Evolutionary conservation across 2,888 invertebrate species (phyloP), one percentile per base, ranked within the genome.

Genomic region (Drosophila engyochracea): DNA sequence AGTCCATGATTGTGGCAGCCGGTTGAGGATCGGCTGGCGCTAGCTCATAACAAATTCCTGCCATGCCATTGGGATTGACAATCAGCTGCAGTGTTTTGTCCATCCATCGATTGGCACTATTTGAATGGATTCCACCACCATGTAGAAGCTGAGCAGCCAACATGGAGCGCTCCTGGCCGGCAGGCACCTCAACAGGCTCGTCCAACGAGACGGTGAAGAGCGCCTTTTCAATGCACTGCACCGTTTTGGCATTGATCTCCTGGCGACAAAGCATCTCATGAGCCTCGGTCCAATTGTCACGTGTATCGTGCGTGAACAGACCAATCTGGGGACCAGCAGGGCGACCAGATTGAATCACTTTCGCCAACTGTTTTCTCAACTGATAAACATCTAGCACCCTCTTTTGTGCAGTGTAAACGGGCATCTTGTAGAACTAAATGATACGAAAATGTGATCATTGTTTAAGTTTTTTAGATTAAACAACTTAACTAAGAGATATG

Each of bases 11-110:
- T 54, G 96, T 95, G 49, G 97, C 97, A 79, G 98, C 96, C 0
- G 98, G 98, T 81, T 97, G 97, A 3, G 98, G 98, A 94, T 99
- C 99, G 49, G 98, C 98, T 1, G 98, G 97, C 4, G 98, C 97
- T 93, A 99, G 99, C 93, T 99, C 99, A 92, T 98, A 97, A 35
- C 97, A 97, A 73, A 98, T 94, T 0, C 98, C 98, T 67, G 96
- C 95, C 73, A 96, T 95, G 25, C 98, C 98, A 92, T 97, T 96
- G 59, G 94, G 94, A 74, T 97, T 96, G 52, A 98, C 95, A 74
- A 98, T 95, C 91, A 97, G 96, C 96, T 98, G 93, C 74, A 99
- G 94, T 0, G 98, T 98, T 95, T 99, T 99, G 93, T 99, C 99
- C 94, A 96, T 98, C 99, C 99, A 99, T 30, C 99, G 95, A 93